Evolutionary conservation across 1,140 invertebrate species (phyloP).

Genomic region (Eupeodes corollae): DNA sequence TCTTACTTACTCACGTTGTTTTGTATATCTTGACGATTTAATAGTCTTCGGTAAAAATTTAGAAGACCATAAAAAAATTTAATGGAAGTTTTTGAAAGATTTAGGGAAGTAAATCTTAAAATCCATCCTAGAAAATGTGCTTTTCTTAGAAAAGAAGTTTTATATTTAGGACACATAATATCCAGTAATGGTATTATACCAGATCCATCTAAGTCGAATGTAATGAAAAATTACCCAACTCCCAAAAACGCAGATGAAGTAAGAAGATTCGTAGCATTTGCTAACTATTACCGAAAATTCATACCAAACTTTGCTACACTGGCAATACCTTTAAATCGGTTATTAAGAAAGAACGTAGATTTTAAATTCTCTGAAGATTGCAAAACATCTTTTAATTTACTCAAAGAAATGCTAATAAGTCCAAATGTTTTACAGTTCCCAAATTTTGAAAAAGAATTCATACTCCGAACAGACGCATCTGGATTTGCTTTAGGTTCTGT

Average conservation of each 20-base stretch:
- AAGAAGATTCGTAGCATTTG: conserved; percentile 3
- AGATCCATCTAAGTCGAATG: conserved; percentile 16
- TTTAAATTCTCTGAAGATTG: not conserved
- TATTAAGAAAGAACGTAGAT: not conserved
- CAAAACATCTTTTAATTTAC: conserved; percentile 1
- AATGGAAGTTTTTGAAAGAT: conserved; percentile 1
- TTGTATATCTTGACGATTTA: too few relatives aligned
- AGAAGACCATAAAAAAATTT: too few relatives aligned
- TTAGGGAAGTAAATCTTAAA: conserved; percentile 8
- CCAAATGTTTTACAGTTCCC: not conserved
- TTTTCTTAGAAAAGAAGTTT: conserved; percentile 17
- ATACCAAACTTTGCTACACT: not conserved
- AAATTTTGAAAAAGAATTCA: too few relatives aligned
- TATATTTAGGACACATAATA: conserved; percentile 26
- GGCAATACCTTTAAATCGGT: too few relatives aligned
- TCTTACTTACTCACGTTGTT: too few relatives aligned
- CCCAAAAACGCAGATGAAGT: conserved; percentile 23
- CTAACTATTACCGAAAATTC: conserved; percentile 4
- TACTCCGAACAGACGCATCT: too few relatives aligned
- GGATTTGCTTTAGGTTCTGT: too few relatives aligned
- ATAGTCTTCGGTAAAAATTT: too few relatives aligned
- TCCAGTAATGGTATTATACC: conserved; percentile 6
- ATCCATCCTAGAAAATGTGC: not conserved
- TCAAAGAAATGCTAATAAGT: conserved; percentile 4
- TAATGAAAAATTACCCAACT: conserved; percentile 15